Conservation (phyloP, 1,140 invertebrate genomes). For the Nasonia vitripennis region DNA sequence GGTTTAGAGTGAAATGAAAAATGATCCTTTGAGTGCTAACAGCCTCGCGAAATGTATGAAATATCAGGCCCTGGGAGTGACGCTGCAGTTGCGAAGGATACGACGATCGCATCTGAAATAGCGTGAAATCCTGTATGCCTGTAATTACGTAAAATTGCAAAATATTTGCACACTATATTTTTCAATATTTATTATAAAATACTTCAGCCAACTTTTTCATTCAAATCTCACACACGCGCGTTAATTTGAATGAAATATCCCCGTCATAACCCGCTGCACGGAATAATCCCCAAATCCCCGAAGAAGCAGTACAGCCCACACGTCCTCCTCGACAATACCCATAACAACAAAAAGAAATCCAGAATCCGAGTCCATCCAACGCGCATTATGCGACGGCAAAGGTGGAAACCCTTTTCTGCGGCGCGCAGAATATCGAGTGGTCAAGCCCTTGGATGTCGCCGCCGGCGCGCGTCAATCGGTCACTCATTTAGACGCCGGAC, state of each 20-base stretch:
- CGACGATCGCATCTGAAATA: no score
- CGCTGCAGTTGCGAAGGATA: no score
- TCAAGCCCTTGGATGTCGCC: constrained; percentile 23
- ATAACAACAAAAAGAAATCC: background rate
- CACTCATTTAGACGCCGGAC: background rate
- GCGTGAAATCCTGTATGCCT: no score
- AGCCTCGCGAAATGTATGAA: background rate
- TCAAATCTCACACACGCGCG: no score
- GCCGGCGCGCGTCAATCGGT: constrained; percentile 22
- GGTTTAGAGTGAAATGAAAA: no score
- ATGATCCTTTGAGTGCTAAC: no score
- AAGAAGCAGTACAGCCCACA: background rate
- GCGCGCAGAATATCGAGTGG: background rate
- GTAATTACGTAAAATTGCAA: no score
- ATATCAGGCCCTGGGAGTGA: background rate
- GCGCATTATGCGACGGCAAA: background rate
- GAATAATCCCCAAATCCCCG: background rate
- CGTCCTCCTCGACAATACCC: background rate
- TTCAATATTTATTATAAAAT: no score
- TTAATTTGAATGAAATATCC: no score
- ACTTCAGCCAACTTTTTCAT: no score
- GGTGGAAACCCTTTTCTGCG: constrained; percentile 16
- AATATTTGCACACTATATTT: no score
- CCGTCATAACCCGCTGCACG: no score
- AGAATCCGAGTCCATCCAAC: background rate